Evolutionary conservation across 2,797 vertebrate genomes (phyloP).

Genomic region (Esox lucius): DNA sequence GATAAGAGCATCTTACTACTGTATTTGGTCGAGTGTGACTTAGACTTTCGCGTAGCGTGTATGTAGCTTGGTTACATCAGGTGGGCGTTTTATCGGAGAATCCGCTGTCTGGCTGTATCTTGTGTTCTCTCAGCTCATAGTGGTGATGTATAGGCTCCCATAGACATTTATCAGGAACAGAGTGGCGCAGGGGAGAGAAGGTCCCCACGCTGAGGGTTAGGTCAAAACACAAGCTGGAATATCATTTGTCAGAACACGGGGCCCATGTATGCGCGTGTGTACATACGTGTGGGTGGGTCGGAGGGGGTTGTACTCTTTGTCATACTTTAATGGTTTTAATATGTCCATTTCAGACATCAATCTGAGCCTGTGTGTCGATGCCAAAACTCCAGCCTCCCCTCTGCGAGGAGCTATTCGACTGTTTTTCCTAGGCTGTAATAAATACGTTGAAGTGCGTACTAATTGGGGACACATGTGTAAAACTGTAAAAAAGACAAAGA

Average conservation of each 20-base stretch:
- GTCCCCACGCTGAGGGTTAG: constrained; percentile 27
- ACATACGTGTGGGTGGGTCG: constrained; percentile 16
- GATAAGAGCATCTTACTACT: not conserved
- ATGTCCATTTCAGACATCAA: constrained; percentile 28
- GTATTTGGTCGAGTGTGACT: constrained; percentile 1
- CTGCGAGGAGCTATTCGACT: constrained; percentile 31
- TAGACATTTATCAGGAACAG: constrained; percentile 46
- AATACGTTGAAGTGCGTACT: constrained; percentile 43
- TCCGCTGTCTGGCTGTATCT: constrained; percentile 13
- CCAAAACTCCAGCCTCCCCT: constrained; percentile 32
- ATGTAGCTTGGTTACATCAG: constrained; percentile 1
- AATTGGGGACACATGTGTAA: constrained; percentile 48
- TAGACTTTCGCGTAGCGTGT: not conserved
- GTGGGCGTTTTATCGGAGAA: constrained; percentile 23
- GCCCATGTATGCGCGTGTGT: not conserved
- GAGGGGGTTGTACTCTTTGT: constrained; percentile 38
- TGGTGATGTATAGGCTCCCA: constrained; percentile 39
- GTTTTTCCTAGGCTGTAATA: constrained; percentile 36
- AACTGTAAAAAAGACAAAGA: constrained; percentile 27
- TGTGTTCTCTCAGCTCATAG: constrained; percentile 26
- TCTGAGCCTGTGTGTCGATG: constrained; percentile 20
- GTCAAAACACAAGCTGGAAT: constrained; percentile 28
- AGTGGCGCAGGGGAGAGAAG: constrained; percentile 39
- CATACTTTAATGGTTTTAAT: constrained; percentile 38
- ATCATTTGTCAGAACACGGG: constrained; percentile 35